Evolutionary conservation across 2,113 vertebrate species (phyloP).

Genomic region (Coregonus clupeaformis): DNA sequence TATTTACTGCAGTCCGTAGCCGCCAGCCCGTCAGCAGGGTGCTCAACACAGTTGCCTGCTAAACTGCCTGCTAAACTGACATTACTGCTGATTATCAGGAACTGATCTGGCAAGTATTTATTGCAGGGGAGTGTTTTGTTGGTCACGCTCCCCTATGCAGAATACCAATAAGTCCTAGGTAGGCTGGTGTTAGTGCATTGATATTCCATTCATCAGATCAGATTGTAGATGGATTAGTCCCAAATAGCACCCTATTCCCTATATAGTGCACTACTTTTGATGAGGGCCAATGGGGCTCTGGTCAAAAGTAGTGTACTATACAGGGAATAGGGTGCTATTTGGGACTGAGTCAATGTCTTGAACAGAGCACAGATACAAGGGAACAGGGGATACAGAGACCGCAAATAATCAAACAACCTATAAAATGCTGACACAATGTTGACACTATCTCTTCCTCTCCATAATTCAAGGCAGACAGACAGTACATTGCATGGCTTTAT

Average conservation of each 20-base stretch:
- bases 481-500: not conserved
- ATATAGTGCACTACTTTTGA: not conserved
- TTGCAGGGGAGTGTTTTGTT: not conserved
- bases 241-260: too few species aligned
- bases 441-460: too few species aligned
- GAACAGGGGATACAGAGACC: too few species aligned
- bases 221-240: not conserved
- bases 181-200: not conserved
- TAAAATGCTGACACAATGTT: too few species aligned
- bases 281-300: too few species aligned
- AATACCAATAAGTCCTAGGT: not conserved
- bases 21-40: slow-evolving; percentile 1
- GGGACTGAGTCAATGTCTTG: too few species aligned
- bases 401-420: too few species aligned
- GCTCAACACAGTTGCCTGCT: not conserved
- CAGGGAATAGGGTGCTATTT: too few species aligned
- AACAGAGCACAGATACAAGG: too few species aligned
- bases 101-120: slow-evolving; percentile 1
- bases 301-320: too few species aligned
- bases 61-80: not conserved
- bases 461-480: not conserved
- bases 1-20: too few species aligned
- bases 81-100: slow-evolving; percentile 6
- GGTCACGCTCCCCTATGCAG: not conserved
- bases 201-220: not conserved